These are phyloP conservation scores for Standfussiana lucernea DNA, from an alignment of 2,888 invertebrate genomes.

Conservation along the genomic window DNA sequence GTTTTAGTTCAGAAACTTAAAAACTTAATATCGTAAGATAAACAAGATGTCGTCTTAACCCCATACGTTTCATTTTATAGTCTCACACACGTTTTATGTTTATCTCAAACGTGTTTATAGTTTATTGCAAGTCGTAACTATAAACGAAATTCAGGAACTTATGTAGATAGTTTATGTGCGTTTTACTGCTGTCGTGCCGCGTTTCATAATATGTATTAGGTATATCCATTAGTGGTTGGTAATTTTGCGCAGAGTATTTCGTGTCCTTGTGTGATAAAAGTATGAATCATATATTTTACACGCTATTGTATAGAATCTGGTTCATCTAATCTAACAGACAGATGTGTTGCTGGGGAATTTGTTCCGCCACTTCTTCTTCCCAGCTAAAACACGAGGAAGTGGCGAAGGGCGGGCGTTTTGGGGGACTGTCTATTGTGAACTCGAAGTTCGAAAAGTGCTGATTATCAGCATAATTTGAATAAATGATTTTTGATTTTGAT, in stretches of 20 bases:
- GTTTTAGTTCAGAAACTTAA: slow-evolving; percentile 4
- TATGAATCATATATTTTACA: no score
- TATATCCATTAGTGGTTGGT: background rate
- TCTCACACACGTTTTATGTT: slow-evolving; percentile 56
- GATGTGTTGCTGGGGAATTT: no score
- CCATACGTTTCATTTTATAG: slow-evolving; percentile 56
- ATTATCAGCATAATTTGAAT: no score
- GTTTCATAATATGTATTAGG: slow-evolving; percentile 14
- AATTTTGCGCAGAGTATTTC: background rate
- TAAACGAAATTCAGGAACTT: slow-evolving; percentile 40
- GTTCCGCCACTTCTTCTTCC: no score
- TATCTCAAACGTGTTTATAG: slow-evolving; percentile 55
- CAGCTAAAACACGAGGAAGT: no score
- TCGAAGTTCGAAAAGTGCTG: no score
- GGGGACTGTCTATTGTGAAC: no score
- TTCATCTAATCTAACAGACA: no score
- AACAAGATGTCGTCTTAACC: slow-evolving; percentile 33
- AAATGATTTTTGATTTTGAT: no score
- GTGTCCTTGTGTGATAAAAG: background rate
- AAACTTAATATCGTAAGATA: slow-evolving; percentile 30
- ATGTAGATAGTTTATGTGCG: slow-evolving; percentile 23
- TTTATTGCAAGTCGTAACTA: slow-evolving; percentile 51
- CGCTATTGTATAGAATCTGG: no score
- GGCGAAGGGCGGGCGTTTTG: no score
- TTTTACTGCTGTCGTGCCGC: slow-evolving; percentile 26